phyloP scores from a whole-genome alignment of 2,113 vertebrate genomes.

The Protobothrops flavoviridis region DNA sequence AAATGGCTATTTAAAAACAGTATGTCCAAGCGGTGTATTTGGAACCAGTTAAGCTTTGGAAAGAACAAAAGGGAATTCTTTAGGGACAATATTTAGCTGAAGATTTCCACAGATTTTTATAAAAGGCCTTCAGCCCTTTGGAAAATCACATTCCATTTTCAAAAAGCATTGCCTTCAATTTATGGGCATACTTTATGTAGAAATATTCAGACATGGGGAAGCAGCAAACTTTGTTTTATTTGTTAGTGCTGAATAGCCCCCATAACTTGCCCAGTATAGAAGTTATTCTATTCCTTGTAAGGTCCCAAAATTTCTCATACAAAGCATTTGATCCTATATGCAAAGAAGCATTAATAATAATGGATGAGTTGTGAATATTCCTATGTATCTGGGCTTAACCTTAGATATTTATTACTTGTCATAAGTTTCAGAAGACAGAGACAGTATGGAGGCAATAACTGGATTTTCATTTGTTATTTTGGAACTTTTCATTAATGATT shows the following conservation, averaged over 20 bases:
- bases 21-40: neutral
- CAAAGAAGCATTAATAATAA: constrained; percentile 10
- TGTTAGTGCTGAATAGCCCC: neutral
- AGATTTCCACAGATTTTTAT: neutral
- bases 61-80: neutral
- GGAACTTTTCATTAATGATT: neutral
- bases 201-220: neutral
- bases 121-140: neutral
- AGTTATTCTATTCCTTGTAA: constrained; percentile 20
- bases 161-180: neutral
- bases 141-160: neutral
- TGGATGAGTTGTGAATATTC: neutral
- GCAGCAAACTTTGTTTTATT: constrained; percentile 8
- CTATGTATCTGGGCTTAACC: neutral
- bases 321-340: neutral
- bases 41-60: neutral
- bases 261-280: neutral
- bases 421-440: neutral
- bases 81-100: neutral
- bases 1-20: neutral
- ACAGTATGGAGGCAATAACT: neutral
- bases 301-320: neutral
- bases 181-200: neutral
- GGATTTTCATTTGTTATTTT: neutral
- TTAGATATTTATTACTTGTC: neutral